phyloP scores from a whole-genome alignment of 1,140 invertebrate species.

The Trachymyrmex septentrionalis region DNA sequence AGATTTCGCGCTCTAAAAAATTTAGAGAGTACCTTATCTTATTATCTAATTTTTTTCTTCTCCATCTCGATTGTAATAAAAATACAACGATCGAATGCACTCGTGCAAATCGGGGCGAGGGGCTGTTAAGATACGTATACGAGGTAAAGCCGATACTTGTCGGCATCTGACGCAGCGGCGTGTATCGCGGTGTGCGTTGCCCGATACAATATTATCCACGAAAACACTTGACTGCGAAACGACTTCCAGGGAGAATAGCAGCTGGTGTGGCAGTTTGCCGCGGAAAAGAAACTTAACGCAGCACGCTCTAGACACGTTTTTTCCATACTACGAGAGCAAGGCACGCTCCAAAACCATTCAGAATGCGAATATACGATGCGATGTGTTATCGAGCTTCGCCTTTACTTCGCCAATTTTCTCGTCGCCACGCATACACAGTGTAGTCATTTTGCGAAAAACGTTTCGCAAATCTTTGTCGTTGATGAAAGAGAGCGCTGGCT shows the following conservation, averaged over 20 bases:
- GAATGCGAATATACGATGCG: constrained; percentile 9
- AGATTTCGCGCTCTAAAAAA: too few relatives aligned
- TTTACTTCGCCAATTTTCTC: constrained; percentile 39
- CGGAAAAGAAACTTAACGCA: constrained; percentile 21
- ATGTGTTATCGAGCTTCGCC: constrained; percentile 18
- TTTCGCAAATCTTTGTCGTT: not conserved
- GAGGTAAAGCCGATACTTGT: not conserved
- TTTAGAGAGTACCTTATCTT: too few relatives aligned
- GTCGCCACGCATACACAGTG: not conserved
- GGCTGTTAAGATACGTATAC: not conserved
- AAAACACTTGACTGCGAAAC: constrained; percentile 11
- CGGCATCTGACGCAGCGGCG: not conserved
- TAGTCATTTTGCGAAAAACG: constrained; percentile 16
- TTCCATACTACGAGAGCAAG: not conserved
- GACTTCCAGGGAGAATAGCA: constrained; percentile 1
- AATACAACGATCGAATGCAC: not conserved
- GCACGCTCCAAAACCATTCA: not conserved
- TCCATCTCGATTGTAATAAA: not conserved
- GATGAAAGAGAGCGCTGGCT: not conserved
- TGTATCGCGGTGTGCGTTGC: not conserved
- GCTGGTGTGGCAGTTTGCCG: constrained; percentile 3
- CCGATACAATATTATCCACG: constrained; percentile 31
- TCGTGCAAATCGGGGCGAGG: constrained; percentile 5
- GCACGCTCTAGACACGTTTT: not conserved
- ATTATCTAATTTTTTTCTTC: not conserved